A percentile compares a stretch with the other conserved stretches of the same genome.
Evolutionary conservation across 2,113 vertebrate genomes (phyloP).

Genomic region (Ivindomyrus marchei): DNA sequence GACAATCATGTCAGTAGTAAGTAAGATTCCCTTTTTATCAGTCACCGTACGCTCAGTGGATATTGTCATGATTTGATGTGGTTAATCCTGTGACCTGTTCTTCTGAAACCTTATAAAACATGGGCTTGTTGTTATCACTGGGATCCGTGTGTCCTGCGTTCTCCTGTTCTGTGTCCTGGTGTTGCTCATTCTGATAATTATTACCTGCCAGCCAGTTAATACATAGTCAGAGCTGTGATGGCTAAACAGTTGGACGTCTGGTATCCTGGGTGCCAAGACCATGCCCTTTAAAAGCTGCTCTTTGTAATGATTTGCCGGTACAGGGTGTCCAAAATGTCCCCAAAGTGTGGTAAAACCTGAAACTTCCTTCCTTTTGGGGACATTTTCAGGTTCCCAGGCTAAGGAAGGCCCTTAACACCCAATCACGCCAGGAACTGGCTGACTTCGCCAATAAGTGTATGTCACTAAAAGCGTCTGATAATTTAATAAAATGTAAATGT

Average conservation of each 20-base stretch:
- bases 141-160: not conserved
- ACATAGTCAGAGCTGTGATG: not conserved
- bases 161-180: not conserved
- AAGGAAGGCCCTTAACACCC: not conserved
- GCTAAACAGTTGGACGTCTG: not conserved
- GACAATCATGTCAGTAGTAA: constrained; percentile 98
- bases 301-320: not conserved
- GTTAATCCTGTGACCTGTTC: not conserved
- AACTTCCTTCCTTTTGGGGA: too few relatives aligned
- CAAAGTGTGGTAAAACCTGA: too few relatives aligned
- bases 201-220: not conserved
- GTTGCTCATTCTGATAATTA: not conserved
- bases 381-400: not conserved
- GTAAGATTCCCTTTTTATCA: constrained; percentile 52
- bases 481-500: not conserved
- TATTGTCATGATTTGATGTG: not conserved
- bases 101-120: not conserved
- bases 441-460: not conserved
- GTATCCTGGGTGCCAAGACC: not conserved
- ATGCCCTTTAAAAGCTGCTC: not conserved
- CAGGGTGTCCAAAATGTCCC: not conserved
- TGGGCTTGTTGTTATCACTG: not conserved
- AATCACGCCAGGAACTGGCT: not conserved
- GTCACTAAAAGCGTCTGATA: not conserved
- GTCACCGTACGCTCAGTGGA: not conserved